These are phyloP conservation scores for Formica selysi DNA, from an alignment of 1,140 invertebrate species.

Conservation along the genomic window DNA sequence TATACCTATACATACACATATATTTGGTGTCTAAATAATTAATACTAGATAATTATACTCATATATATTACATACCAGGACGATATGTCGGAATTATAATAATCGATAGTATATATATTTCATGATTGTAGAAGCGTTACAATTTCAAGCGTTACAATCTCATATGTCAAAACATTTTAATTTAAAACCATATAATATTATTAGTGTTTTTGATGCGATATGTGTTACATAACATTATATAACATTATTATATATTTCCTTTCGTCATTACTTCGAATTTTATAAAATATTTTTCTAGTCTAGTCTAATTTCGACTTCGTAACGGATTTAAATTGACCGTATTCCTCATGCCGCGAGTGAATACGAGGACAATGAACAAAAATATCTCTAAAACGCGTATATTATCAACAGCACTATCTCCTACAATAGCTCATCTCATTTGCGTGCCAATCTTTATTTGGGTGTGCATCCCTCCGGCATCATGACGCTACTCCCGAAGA, in stretches of 20 bases:
- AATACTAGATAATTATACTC: slow-evolving; percentile 1
- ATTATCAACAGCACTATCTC: background rate
- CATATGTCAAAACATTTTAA: slow-evolving; percentile 10
- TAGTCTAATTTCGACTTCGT: background rate
- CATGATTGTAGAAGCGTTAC: background rate
- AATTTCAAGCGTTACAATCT: background rate
- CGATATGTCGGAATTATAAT: background rate
- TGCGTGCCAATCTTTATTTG: slow-evolving; percentile 23
- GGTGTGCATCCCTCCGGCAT: background rate
- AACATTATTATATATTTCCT: background rate
- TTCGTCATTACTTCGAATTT: background rate
- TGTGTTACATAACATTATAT: background rate
- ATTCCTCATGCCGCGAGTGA: background rate
- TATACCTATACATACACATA: background rate
- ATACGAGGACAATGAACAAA: too few relatives aligned
- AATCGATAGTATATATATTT: slow-evolving; percentile 3
- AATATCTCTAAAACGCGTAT: background rate
- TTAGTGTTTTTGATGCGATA: background rate
- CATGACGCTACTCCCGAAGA: slow-evolving; percentile 52
- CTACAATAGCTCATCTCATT: slow-evolving; percentile 37
- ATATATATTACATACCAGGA: background rate
- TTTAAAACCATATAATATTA: background rate
- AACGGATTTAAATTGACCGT: slow-evolving; percentile 1
- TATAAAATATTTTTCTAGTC: background rate
- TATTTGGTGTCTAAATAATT: slow-evolving; percentile 16